Evolutionary conservation across 37 sponge, comb jelly and placozoan species (phyloP).

Genomic region (Ianthella basta): DNA sequence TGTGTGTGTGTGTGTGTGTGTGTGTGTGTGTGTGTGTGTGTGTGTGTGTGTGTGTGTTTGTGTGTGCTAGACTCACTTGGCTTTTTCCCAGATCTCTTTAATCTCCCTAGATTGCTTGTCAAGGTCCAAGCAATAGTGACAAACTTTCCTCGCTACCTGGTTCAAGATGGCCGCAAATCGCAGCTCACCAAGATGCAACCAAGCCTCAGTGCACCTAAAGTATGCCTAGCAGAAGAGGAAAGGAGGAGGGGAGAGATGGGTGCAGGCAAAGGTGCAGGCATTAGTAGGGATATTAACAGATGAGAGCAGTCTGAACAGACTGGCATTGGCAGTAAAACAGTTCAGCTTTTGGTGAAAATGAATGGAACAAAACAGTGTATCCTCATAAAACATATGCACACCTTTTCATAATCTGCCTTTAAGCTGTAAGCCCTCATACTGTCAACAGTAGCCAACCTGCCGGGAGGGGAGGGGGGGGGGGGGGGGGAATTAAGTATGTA

Average conservation of each 20-base stretch:
- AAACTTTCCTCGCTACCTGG: constrained; percentile 1
- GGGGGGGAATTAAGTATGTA: too few species aligned
- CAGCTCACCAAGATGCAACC: constrained; percentile 45
- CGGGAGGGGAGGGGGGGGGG: background rate
- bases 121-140: constrained; percentile 24
- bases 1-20: too few species aligned
- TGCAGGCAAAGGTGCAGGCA: too few species aligned
- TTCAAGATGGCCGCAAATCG: constrained; percentile 35
- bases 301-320: too few species aligned
- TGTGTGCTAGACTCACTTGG: background rate
- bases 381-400: background rate
- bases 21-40: too few species aligned
- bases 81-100: constrained; percentile 27
- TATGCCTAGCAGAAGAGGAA: constrained; percentile 32
- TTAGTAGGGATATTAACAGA: too few species aligned
- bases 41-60: too few species aligned
- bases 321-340: too few species aligned
- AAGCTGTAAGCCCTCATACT: constrained; percentile 52
- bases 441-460: constrained; percentile 58
- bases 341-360: too few species aligned
- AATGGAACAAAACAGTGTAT: too few species aligned
- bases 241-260: too few species aligned
- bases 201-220: constrained; percentile 52
- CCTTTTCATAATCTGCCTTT: constrained; percentile 49
- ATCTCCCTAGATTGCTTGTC: constrained; percentile 19